Evolutionary conservation across 2,888 invertebrate genomes (phyloP).

Genomic region (Notodonta dromedarius): DNA sequence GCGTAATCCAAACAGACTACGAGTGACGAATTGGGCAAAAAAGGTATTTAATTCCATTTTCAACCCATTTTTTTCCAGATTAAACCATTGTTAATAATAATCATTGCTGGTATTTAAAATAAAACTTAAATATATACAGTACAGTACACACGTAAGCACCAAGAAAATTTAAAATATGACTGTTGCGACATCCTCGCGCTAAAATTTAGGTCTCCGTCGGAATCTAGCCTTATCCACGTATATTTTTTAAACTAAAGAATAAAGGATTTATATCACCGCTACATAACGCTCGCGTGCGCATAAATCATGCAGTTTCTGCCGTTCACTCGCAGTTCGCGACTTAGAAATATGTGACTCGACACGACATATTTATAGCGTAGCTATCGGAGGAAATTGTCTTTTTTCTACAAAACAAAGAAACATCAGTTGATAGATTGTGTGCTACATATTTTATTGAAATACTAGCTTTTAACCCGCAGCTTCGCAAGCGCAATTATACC

Average conservation of each 20-base stretch:
- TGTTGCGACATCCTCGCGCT: no score
- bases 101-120: no score
- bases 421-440: constrained; percentile 23
- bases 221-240: neutral
- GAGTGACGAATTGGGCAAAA: no score
- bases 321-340: constrained; percentile 60
- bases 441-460: neutral
- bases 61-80: no score
- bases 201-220: no score
- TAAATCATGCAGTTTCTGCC: constrained; percentile 63
- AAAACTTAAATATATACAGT: no score
- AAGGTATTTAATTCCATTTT: no score
- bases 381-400: constrained; percentile 47
- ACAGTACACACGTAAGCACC: no score
- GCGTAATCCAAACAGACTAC: no score
- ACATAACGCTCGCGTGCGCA: constrained; percentile 46
- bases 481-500: no score
- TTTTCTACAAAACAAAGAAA: constrained; percentile 26
- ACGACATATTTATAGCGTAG: constrained; percentile 58
- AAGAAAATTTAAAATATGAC: no score
- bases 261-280: constrained; percentile 33
- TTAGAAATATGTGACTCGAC: constrained; percentile 58
- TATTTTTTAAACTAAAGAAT: constrained; percentile 17
- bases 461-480: neutral
- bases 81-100: no score